Evolutionary conservation across 2,797 vertebrate species (phyloP).

Genomic region (Sardinella longiceps): DNA sequence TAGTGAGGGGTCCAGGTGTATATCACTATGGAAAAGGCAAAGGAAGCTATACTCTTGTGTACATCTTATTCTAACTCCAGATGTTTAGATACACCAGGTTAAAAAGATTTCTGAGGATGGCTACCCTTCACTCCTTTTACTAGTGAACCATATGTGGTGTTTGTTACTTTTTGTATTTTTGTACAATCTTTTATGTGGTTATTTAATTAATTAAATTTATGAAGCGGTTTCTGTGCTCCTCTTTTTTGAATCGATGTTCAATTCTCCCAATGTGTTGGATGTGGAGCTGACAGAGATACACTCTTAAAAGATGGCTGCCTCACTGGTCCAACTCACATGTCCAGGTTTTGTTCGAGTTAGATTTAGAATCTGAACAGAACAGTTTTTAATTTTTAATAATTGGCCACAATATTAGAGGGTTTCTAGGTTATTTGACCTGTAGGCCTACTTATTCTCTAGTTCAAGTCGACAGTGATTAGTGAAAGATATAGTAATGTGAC

Average conservation of each 20-base stretch:
- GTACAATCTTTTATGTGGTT: constrained; percentile 66
- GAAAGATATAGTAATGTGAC: neutral
- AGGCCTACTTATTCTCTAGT: too few relatives aligned
- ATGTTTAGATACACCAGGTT: neutral
- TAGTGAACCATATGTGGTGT: constrained; percentile 28
- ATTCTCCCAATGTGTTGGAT: neutral
- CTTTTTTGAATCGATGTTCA: neutral
- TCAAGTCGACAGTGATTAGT: neutral
- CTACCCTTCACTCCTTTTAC: constrained; percentile 31
- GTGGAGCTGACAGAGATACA: neutral
- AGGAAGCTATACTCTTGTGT: neutral
- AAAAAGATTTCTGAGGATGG: neutral
- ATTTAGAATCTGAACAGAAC: neutral
- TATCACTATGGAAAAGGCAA: neutral
- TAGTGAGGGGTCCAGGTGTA: neutral
- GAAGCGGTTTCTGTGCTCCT: constrained; percentile 44
- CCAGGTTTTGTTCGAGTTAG: neutral
- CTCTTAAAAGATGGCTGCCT: neutral
- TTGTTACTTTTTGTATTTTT: constrained; percentile 62
- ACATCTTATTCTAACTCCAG: neutral
- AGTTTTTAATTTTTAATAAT: neutral
- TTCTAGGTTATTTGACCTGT: too few relatives aligned
- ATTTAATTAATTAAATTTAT: constrained; percentile 69
- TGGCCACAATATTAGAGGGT: too few relatives aligned
- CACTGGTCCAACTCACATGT: neutral